Conservation (phyloP, 2,113 vertebrate genomes). For the Gymnogyps californianus region DNA sequence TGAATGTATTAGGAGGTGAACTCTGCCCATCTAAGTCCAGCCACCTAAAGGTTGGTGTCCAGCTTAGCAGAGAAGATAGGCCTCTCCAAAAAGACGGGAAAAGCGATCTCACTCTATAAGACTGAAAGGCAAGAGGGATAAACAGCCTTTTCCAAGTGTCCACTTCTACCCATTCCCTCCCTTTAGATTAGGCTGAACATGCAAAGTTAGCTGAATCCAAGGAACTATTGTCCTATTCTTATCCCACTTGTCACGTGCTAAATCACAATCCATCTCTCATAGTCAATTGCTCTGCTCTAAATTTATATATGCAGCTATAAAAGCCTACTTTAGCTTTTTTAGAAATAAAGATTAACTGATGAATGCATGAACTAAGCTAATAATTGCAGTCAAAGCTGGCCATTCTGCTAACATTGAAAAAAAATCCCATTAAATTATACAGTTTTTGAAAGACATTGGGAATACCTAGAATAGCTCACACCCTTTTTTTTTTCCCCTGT, state of each 20-base stretch:
- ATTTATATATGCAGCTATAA: not conserved
- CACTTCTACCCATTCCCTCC: not conserved
- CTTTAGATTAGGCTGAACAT: not conserved
- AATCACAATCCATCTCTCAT: not conserved
- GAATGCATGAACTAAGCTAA: not conserved
- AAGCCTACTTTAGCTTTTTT: not conserved
- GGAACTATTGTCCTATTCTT: not conserved
- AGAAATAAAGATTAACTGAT: not conserved
- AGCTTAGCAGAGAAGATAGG: not conserved
- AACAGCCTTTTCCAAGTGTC: not conserved
- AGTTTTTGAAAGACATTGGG: not conserved
- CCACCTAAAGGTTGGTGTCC: not conserved
- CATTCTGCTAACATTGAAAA: not conserved
- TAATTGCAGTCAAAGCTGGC: not conserved
- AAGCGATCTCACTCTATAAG: not conserved
- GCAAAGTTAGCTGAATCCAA: not conserved
- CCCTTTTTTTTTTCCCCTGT: not conserved
- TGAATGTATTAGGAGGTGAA: not conserved
- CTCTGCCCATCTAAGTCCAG: not conserved
- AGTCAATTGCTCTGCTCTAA: not conserved
- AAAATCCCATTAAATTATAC: not conserved
- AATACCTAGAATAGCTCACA: not conserved
- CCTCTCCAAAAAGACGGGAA: not conserved
- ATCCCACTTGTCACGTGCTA: accelerated
- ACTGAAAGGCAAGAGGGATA: not conserved